Percentiles rank a stretch among this genome's conserved stretches.
These are phyloP conservation scores for Pherbina coryleti DNA, from an alignment of 2,888 invertebrate genomes.

Conservation along the genomic window DNA sequence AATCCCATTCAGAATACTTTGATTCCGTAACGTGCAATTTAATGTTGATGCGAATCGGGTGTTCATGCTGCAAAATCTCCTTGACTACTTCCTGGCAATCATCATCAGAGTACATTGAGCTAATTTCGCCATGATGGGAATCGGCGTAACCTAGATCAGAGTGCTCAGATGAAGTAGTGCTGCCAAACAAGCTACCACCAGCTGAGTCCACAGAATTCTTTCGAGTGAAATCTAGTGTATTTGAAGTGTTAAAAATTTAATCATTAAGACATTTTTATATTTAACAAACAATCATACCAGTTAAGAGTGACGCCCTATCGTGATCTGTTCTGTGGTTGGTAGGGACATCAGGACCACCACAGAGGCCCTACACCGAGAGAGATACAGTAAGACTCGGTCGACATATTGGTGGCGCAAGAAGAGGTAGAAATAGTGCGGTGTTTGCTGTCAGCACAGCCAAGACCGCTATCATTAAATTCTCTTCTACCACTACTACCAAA, in stretches of 20 bases:
- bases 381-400: conserved; percentile 82
- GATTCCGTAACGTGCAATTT: conserved; percentile 84
- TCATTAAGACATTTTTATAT: neutral
- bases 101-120: conserved; percentile 67
- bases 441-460: conserved; percentile 61
- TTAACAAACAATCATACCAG: conserved; percentile 56
- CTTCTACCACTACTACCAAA: conserved; percentile 68
- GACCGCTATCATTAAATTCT: conserved; percentile 65
- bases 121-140: conserved; percentile 61
- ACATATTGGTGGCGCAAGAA: conserved; percentile 78
- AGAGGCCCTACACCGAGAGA: conserved; percentile 99
- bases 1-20: conserved; percentile 86
- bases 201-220: conserved; percentile 69
- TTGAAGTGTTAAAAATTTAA: neutral
- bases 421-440: conserved; percentile 69
- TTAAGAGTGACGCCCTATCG: conserved; percentile 71
- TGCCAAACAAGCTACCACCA: conserved; percentile 59
- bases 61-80: conserved; percentile 78
- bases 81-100: conserved; percentile 72
- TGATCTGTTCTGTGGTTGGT: conserved; percentile 72
- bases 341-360: conserved; percentile 99
- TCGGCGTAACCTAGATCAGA: conserved; percentile 65
- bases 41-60: conserved; percentile 80
- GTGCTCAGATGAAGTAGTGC: conserved; percentile 64
- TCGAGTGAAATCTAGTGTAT: conserved; percentile 64